These are phyloP conservation scores for Aplochiton taeniatus DNA, from an alignment of 2,797 vertebrate genomes.

Conservation along the genomic window DNA sequence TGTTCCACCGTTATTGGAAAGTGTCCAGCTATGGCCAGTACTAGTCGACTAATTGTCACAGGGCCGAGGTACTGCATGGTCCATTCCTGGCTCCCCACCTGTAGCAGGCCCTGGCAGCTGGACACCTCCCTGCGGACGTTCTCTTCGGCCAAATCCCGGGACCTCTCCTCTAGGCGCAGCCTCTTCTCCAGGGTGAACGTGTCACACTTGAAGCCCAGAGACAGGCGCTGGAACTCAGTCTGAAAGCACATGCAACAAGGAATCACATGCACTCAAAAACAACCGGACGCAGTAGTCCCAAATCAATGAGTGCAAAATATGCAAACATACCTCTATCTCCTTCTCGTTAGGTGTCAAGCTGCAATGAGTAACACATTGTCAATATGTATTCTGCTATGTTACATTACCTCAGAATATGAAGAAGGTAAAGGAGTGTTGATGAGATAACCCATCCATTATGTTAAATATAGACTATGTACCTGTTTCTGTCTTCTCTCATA, in stretches of 20 bases:
- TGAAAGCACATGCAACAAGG: slow-evolving; percentile 47
- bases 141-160: slow-evolving; percentile 92
- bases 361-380: slow-evolving; percentile 44
- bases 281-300: neutral
- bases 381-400: neutral
- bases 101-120: slow-evolving; percentile 87
- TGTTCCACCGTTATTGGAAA: no score
- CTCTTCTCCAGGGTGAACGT: slow-evolving; percentile 96
- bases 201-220: slow-evolving; percentile 96
- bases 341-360: slow-evolving; percentile 86
- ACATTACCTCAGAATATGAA: neutral
- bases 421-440: neutral
- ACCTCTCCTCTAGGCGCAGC: slow-evolving; percentile 90
- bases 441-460: neutral
- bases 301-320: neutral
- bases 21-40: no score
- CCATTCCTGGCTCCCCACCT: slow-evolving; percentile 72
- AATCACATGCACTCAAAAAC: neutral
- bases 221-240: slow-evolving; percentile 93
- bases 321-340: slow-evolving; percentile 87
- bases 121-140: slow-evolving; percentile 90
- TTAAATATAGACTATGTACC: slow-evolving; percentile 39
- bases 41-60: no score
- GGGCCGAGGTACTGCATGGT: no score
- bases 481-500: slow-evolving; percentile 59